Conservation (phyloP, 2,888 invertebrate species). For the Spodoptera littoralis region DNA sequence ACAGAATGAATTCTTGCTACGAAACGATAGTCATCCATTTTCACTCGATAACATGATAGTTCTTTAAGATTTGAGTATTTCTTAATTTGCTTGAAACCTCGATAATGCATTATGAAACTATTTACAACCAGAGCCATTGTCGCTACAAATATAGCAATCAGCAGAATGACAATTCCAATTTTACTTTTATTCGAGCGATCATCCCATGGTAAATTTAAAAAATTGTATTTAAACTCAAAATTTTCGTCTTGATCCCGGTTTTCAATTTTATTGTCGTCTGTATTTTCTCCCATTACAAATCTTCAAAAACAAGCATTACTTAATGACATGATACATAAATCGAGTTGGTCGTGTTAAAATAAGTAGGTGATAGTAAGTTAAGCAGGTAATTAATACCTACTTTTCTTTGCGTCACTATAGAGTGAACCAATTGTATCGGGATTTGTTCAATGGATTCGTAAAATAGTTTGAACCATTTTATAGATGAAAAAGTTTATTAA, state of each 20-base stretch:
- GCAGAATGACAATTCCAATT: conserved; percentile 69
- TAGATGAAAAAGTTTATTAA: no score
- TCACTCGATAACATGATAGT: conserved; percentile 73
- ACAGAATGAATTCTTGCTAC: conserved; percentile 77
- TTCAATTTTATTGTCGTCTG: conserved; percentile 65
- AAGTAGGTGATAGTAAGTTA: no score
- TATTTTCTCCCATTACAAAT: conserved; percentile 46
- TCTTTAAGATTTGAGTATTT: conserved; percentile 52
- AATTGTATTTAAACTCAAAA: conserved; percentile 73
- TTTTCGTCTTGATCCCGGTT: conserved; percentile 59
- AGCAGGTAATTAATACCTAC: no score
- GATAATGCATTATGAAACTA: conserved; percentile 75
- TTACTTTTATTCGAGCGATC: conserved; percentile 76
- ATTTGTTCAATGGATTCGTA: no score
- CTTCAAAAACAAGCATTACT: no score
- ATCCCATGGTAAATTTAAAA: conserved; percentile 80
- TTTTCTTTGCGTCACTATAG: no score
- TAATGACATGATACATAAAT: conserved; percentile 5
- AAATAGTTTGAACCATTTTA: no score
- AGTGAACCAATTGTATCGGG: no score
- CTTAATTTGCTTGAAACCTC: conserved; percentile 49
- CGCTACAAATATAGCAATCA: conserved; percentile 70
- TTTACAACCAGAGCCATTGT: conserved; percentile 70
- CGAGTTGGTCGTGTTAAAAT: conserved; percentile 24
- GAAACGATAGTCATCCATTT: conserved; percentile 70